These are phyloP conservation scores for Ataeniobius toweri DNA, from an alignment of 2,797 vertebrate species.

Conservation along the genomic window DNA sequence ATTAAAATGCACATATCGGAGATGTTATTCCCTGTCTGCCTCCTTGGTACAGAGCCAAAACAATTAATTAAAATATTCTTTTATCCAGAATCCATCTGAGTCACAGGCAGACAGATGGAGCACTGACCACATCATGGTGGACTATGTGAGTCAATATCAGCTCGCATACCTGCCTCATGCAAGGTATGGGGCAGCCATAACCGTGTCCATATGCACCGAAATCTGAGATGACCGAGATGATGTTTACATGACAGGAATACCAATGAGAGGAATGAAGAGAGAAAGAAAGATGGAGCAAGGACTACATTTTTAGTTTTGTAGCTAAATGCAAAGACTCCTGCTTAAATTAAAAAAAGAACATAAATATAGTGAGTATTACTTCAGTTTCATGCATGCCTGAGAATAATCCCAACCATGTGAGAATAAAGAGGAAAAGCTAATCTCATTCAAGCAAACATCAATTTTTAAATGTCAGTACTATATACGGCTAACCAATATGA, in stretches of 20 bases:
- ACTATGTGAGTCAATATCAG: slow-evolving; percentile 56
- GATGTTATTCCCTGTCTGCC: slow-evolving; percentile 34
- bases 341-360: background rate
- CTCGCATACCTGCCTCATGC: slow-evolving; percentile 45
- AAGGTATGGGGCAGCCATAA: slow-evolving; percentile 17
- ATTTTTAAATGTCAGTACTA: slow-evolving; percentile 55
- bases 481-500: slow-evolving; percentile 48
- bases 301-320: background rate
- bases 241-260: slow-evolving; percentile 26
- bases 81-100: slow-evolving; percentile 43
- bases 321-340: background rate
- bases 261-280: slow-evolving; percentile 10
- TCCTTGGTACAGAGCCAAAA: slow-evolving; percentile 18
- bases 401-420: slow-evolving; percentile 18
- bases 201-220: background rate
- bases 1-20: slow-evolving; percentile 60
- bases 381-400: background rate
- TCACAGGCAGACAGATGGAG: slow-evolving; percentile 56
- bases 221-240: background rate
- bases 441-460: slow-evolving; percentile 8
- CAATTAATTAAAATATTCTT: background rate
- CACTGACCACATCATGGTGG: slow-evolving; percentile 50
- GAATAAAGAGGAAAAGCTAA: slow-evolving; percentile 34
- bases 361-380: background rate
- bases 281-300: background rate